Evolutionary conservation across 2,797 vertebrate species (phyloP).

Genomic region (Harpagifer antarcticus): DNA sequence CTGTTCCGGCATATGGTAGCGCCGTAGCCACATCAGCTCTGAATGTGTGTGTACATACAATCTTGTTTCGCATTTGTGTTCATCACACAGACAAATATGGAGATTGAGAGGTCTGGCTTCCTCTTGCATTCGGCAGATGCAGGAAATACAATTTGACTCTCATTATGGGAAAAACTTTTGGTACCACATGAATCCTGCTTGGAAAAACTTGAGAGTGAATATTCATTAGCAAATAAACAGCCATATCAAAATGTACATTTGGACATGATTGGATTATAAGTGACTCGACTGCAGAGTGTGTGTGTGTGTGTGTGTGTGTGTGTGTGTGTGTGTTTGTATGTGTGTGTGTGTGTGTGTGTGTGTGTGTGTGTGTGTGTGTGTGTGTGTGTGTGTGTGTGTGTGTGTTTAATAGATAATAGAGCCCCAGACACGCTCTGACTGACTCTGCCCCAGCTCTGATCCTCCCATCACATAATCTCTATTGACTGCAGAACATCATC

Average conservation of each 20-base stretch:
- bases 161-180: background rate
- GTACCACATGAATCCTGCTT: background rate
- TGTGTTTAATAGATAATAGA: constrained; percentile 17
- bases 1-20: constrained; percentile 62
- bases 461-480: constrained; percentile 40
- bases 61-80: constrained; percentile 1
- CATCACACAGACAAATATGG: background rate
- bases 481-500: constrained; percentile 44
- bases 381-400: background rate
- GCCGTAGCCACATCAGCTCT: constrained; percentile 2
- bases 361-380: no score
- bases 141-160: background rate
- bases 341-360: constrained; percentile 2
- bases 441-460: constrained; percentile 23
- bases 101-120: background rate
- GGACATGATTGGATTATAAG: constrained; percentile 24
- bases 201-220: constrained; percentile 1
- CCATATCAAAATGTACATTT: background rate
- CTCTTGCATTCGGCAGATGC: constrained; percentile 2
- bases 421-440: constrained; percentile 10
- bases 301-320: no score
- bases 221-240: constrained; percentile 7
- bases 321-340: constrained; percentile 16
- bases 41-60: background rate
- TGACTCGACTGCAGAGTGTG: background rate